A percentile compares a stretch with the other conserved stretches of the same genome.
phyloP scores from a whole-genome alignment of 2,797 vertebrate species.

The Squalus acanthias region DNA sequence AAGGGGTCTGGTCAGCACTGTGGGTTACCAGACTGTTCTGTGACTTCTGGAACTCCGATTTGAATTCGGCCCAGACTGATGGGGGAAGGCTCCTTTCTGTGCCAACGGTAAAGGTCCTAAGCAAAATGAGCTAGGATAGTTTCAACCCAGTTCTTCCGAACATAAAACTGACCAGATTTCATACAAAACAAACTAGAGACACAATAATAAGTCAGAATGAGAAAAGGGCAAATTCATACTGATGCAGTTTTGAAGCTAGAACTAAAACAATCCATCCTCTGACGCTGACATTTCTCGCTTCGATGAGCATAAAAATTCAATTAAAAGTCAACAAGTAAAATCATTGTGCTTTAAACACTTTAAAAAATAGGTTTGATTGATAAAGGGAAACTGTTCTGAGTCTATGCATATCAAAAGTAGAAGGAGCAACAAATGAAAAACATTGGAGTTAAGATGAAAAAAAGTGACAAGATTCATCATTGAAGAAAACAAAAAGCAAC shows the following conservation, averaged over 20 bases:
- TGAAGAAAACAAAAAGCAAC: background rate
- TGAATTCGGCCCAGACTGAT: background rate
- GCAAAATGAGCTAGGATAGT: background rate
- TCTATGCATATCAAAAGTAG: background rate
- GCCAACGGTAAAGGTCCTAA: background rate
- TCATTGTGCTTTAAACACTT: background rate
- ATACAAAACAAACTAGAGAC: background rate
- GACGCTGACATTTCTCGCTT: background rate
- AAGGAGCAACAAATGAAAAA: background rate
- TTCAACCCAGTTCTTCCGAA: background rate
- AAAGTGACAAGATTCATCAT: background rate
- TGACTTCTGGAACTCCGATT: background rate
- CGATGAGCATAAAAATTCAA: background rate
- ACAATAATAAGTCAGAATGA: background rate
- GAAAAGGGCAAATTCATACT: background rate
- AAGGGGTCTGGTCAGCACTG: background rate
- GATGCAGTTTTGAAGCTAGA: background rate
- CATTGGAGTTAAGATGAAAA: background rate
- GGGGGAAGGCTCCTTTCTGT: background rate
- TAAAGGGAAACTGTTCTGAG: background rate
- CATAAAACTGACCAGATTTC: background rate
- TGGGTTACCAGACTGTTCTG: slow-evolving; percentile 18
- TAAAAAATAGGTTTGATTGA: background rate
- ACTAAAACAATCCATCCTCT: background rate
- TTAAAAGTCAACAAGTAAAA: background rate